A percentile compares a stretch with the other conserved stretches of the same genome.
Evolutionary conservation across 2,797 vertebrate species (phyloP).

Genomic region (Myotis findleyi): DNA sequence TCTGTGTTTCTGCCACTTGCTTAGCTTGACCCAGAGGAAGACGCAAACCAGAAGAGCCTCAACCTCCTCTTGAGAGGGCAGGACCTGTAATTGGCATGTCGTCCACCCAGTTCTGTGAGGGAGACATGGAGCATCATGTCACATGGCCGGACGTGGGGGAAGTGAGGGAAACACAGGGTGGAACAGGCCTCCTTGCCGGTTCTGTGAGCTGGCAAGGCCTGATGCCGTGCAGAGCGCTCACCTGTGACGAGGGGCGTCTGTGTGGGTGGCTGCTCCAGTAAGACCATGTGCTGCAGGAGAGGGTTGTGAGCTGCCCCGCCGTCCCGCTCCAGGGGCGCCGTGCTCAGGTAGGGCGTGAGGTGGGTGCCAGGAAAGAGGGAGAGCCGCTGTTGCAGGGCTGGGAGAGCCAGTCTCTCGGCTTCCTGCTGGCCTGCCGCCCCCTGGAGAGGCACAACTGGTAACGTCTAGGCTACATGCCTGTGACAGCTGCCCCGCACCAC

Average conservation of each 20-base stretch:
- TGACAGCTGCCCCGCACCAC: rapidly evolving
- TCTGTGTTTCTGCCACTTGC: too few relatives aligned
- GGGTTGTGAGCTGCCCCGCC: slow-evolving; percentile 91
- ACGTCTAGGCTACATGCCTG: rapidly evolving
- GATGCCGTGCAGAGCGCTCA: slow-evolving; percentile 79
- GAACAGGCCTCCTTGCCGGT: background rate
- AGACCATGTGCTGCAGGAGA: slow-evolving; percentile 96
- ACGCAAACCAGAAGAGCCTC: too few relatives aligned
- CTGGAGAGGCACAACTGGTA: slow-evolving; percentile 80
- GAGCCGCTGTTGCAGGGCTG: slow-evolving; percentile 93
- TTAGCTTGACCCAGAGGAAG: rapidly evolving
- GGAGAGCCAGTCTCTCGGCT: slow-evolving; percentile 91
- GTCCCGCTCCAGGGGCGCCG: slow-evolving; percentile 92
- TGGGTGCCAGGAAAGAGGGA: slow-evolving; percentile 94
- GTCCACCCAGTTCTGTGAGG: background rate
- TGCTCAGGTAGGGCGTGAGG: slow-evolving; percentile 94
- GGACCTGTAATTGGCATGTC: background rate
- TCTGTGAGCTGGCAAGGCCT: background rate
- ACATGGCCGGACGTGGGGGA: background rate
- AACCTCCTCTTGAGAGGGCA: background rate
- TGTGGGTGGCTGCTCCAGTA: slow-evolving; percentile 93
- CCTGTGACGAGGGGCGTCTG: slow-evolving; percentile 94
- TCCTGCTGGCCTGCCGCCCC: slow-evolving; percentile 93
- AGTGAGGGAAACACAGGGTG: background rate
- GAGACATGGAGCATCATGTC: background rate